These are phyloP conservation scores for Oostethus manadensis DNA, from an alignment of 2,113 vertebrate species.

Conservation along the genomic window DNA sequence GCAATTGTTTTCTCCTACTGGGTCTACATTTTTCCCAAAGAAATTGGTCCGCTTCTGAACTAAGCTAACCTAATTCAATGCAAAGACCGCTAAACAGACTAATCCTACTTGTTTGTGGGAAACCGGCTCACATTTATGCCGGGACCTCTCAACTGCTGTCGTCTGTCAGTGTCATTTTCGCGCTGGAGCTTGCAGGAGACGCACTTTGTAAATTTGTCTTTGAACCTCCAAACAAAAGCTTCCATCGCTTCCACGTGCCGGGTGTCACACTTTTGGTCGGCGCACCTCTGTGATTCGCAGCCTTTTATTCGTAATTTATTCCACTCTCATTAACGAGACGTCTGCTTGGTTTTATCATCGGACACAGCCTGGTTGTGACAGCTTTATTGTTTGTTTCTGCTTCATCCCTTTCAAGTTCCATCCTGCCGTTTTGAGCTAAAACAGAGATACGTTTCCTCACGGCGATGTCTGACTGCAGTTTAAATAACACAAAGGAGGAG, in stretches of 20 bases:
- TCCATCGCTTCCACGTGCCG: constrained; percentile 33
- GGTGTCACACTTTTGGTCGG: constrained; percentile 15
- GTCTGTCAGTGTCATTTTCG: constrained; percentile 18
- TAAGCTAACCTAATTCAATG: too few species aligned
- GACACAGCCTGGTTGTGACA: constrained; percentile 26
- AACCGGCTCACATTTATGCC: not conserved
- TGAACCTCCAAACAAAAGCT: constrained; percentile 40
- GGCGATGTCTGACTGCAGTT: constrained; percentile 23
- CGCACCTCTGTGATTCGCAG: constrained; percentile 21
- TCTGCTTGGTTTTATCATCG: constrained; percentile 20
- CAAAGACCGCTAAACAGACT: too few species aligned
- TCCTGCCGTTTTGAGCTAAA: constrained; percentile 29
- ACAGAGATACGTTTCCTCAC: constrained; percentile 13
- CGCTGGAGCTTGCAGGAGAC: not conserved
- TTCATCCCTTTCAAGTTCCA: constrained; percentile 24
- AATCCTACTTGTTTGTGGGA: constrained; percentile 14
- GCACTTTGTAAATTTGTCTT: not conserved
- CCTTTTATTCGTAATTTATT: constrained; percentile 4
- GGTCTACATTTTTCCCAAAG: too few species aligned
- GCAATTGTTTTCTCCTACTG: too few species aligned
- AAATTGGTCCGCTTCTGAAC: too few species aligned
- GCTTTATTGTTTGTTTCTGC: constrained; percentile 36
- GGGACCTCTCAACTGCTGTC: constrained; percentile 19
- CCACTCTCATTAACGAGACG: constrained; percentile 7
- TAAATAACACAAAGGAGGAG: constrained; percentile 15